Evolutionary conservation across 64 coral and sea anemone species (phyloP).

Genomic region (Trachythela sp.): DNA sequence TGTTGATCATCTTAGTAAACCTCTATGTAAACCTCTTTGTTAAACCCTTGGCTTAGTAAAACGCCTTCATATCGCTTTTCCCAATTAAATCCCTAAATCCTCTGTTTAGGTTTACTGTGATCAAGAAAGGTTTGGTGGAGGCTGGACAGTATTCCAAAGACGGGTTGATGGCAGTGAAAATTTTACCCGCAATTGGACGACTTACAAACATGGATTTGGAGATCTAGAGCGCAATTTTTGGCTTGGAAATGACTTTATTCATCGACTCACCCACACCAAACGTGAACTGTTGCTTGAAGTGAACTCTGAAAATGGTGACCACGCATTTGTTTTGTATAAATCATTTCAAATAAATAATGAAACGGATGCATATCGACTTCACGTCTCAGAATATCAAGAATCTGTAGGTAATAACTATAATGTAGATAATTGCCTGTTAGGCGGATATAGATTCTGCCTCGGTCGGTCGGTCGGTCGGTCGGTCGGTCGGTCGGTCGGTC

Average conservation of each 20-base stretch:
- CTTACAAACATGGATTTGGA: background rate
- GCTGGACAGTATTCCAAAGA: background rate
- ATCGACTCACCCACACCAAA: background rate
- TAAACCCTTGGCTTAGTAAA: no score
- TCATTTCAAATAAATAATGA: background rate
- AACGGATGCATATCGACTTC: background rate
- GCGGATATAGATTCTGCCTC: no score
- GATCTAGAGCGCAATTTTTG: background rate
- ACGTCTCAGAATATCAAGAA: background rate
- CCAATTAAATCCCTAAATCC: no score
- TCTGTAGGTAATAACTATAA: background rate
- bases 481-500: no score
- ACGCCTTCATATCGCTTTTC: no score
- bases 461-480: no score
- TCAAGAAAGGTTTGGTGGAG: background rate
- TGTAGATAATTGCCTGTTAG: no score
- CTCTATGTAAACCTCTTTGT: no score
- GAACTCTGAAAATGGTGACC: background rate
- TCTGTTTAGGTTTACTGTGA: background rate
- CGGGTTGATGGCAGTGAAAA: background rate
- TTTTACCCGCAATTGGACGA: background rate
- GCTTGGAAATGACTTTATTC: background rate
- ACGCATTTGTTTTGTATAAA: background rate
- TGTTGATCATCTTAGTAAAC: no score
- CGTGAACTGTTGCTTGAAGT: background rate